Percentiles rank a stretch among this genome's conserved stretches.
Evolutionary conservation across 2,888 invertebrate genomes (phyloP).

Genomic region (Galeruca laticollis): DNA sequence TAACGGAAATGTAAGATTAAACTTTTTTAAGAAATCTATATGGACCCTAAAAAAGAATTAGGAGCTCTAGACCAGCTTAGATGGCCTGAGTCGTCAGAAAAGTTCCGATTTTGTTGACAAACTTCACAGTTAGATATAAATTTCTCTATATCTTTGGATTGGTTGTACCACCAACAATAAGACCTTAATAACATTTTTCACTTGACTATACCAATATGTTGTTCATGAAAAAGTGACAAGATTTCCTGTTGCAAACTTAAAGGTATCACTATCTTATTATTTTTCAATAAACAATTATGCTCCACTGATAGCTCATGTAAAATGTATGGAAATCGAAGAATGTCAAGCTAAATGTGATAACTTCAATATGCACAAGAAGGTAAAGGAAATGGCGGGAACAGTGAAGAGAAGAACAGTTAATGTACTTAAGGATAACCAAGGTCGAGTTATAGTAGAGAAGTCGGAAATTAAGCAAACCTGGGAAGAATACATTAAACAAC

Average conservation of each 20-base stretch:
- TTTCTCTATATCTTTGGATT: slow-evolving; percentile 30
- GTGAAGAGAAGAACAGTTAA: no score
- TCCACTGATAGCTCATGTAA: no score
- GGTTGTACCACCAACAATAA: slow-evolving; percentile 31
- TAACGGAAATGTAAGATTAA: slow-evolving; percentile 39
- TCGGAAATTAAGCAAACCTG: no score
- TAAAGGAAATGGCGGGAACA: no score
- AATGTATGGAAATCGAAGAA: no score
- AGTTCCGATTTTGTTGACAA: slow-evolving; percentile 23
- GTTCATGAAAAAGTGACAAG: slow-evolving; percentile 34
- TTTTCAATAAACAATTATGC: slow-evolving; percentile 15
- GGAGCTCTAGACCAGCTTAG: background rate
- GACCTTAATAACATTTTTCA: slow-evolving; percentile 3
- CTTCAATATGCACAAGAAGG: no score
- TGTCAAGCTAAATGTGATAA: no score
- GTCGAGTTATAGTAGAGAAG: no score
- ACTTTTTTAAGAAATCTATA: slow-evolving; percentile 8
- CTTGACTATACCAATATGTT: slow-evolving; percentile 21
- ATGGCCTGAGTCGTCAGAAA: no score
- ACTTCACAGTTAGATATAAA: slow-evolving; percentile 22
- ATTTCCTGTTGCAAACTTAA: slow-evolving; percentile 9
- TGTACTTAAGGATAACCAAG: no score
- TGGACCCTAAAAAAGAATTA: slow-evolving; percentile 19
- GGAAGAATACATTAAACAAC: no score
- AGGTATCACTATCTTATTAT: slow-evolving; percentile 27